These are phyloP conservation scores for Plagodis pulveraria DNA, from an alignment of 2,888 invertebrate species.

Conservation along the genomic window DNA sequence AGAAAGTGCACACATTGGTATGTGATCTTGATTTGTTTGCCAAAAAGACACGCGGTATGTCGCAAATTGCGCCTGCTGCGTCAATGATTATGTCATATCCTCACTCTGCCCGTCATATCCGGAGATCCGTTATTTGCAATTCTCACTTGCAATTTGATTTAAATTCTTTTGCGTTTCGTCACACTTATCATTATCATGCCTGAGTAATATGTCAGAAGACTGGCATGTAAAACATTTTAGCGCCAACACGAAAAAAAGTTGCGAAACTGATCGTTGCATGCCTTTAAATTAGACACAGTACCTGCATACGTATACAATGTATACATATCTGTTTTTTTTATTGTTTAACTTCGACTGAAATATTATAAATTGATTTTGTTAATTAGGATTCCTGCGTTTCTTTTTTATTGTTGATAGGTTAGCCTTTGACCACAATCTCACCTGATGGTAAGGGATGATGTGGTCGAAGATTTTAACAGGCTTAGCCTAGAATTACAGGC, in stretches of 20 bases:
- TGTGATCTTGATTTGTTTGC: constrained; percentile 59
- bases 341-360: no score
- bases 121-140: constrained; percentile 58
- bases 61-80: constrained; percentile 55
- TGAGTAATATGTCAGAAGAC: constrained; percentile 18
- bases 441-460: no score
- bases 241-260: constrained; percentile 10
- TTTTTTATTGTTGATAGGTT: no score
- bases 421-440: no score
- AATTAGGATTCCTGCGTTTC: no score
- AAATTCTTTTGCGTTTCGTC: constrained; percentile 51
- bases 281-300: not conserved
- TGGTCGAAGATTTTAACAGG: no score
- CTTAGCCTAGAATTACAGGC: no score
- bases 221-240: constrained; percentile 20
- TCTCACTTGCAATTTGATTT: constrained; percentile 47
- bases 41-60: constrained; percentile 61
- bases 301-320: no score
- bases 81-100: constrained; percentile 62
- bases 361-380: no score
- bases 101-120: constrained; percentile 36
- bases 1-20: constrained; percentile 44
- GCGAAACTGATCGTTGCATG: not conserved
- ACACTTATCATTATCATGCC: constrained; percentile 31
- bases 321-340: no score